Conservation (phyloP, 2,113 vertebrate genomes). For the Strix uralensis region DNA sequence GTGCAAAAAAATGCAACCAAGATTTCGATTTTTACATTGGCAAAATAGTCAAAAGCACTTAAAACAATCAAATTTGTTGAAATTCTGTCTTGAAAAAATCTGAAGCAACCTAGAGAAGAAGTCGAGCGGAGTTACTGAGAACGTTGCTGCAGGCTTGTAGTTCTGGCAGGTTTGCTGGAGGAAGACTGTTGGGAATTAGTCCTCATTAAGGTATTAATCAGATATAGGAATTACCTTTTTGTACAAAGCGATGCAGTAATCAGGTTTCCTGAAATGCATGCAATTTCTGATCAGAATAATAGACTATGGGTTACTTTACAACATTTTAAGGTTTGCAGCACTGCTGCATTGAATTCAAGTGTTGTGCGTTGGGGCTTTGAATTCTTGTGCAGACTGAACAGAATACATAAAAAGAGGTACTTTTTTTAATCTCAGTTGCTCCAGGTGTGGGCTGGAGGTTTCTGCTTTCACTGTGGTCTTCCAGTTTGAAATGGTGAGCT, state of each 20-base stretch:
- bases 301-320: rapidly evolving
- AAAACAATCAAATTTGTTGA: rapidly evolving
- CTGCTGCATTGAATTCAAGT: neutral
- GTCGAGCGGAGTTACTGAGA: neutral
- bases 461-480: neutral
- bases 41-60: neutral
- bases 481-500: neutral
- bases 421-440: neutral
- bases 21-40: neutral
- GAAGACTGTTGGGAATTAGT: neutral
- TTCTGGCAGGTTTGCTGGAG: neutral
- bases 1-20: neutral
- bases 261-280: rapidly evolving
- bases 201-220: neutral
- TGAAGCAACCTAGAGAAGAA: neutral
- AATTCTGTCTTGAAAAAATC: rapidly evolving
- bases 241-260: neutral
- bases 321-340: neutral
- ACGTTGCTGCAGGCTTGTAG: rapidly evolving
- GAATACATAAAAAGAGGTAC: neutral
- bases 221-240: neutral
- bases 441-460: neutral
- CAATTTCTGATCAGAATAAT: rapidly evolving
- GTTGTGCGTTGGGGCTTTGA: rapidly evolving
- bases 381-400: neutral